phyloP scores from a whole-genome alignment of 2,797 vertebrate genomes.

The Tympanoctomys barrerae region DNA sequence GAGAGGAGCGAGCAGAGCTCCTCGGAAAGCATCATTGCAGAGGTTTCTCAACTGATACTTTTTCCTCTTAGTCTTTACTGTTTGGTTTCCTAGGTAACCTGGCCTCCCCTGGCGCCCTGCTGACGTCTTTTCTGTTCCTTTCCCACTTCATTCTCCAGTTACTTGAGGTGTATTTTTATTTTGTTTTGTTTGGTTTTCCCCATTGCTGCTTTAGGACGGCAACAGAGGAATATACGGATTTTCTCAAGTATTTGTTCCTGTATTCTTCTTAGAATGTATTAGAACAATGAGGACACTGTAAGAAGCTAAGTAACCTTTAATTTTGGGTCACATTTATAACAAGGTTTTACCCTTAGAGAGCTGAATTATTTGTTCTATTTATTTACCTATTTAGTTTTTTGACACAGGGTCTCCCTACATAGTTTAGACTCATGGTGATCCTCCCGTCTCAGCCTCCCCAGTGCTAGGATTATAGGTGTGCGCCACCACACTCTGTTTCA shows the following conservation, averaged over 20 bases:
- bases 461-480: too few relatives aligned
- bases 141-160: neutral
- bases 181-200: neutral
- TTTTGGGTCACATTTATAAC: slow-evolving; percentile 46
- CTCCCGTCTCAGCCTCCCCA: too few relatives aligned
- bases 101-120: slow-evolving; percentile 55
- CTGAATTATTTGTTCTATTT: neutral
- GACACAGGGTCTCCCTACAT: too few relatives aligned
- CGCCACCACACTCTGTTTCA: too few relatives aligned
- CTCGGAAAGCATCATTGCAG: neutral
- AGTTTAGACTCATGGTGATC: too few relatives aligned
- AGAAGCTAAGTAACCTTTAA: slow-evolving; percentile 50
- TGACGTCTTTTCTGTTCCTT: slow-evolving; percentile 68
- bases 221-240: neutral
- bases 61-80: slow-evolving; percentile 58
- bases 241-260: slow-evolving; percentile 66
- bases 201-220: neutral
- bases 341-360: neutral
- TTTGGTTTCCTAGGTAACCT: slow-evolving; percentile 83
- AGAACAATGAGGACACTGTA: slow-evolving; percentile 19
- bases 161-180: neutral
- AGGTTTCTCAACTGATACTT: slow-evolving; percentile 53
- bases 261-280: neutral
- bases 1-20: neutral
- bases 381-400: too few relatives aligned